These are phyloP conservation scores for Eudemis profundana DNA, from an alignment of 2,888 invertebrate species.

Conservation along the genomic window DNA sequence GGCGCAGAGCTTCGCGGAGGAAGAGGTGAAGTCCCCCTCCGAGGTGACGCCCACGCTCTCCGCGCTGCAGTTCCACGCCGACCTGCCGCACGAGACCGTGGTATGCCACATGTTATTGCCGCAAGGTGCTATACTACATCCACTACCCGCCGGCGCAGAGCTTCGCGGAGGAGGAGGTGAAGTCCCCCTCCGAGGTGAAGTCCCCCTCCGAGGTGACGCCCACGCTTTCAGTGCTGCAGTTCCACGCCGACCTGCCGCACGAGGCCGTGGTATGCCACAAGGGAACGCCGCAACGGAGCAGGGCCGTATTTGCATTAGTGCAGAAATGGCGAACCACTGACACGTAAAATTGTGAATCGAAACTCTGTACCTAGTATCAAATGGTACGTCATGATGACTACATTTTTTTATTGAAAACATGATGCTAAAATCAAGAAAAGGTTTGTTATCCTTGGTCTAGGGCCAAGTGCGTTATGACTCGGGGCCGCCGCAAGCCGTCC, in stretches of 20 bases:
- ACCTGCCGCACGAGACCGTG: slow-evolving; percentile 94
- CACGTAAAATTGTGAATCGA: too few relatives aligned
- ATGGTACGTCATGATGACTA: too few relatives aligned
- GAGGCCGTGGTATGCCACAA: slow-evolving; percentile 95
- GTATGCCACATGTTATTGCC: slow-evolving; percentile 76
- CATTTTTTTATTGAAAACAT: too few relatives aligned
- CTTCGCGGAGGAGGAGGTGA: slow-evolving; percentile 80
- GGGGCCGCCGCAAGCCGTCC: too few relatives aligned
- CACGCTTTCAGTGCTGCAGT: slow-evolving; percentile 93
- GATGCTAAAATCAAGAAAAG: too few relatives aligned
- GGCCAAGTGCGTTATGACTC: too few relatives aligned
- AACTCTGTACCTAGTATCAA: too few relatives aligned
- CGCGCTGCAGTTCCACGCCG: slow-evolving; percentile 94
- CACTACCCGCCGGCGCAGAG: slow-evolving; percentile 72
- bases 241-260: slow-evolving; percentile 93
- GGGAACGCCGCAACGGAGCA: too few relatives aligned
- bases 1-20: slow-evolving; percentile 88
- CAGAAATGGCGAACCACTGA: too few relatives aligned
- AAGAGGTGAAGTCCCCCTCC: slow-evolving; percentile 82
- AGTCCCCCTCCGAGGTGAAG: slow-evolving; percentile 66
- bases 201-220: slow-evolving; percentile 78
- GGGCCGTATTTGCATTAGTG: too few relatives aligned
- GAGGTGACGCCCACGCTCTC: slow-evolving; percentile 90
- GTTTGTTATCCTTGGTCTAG: too few relatives aligned
- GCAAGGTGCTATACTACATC: not conserved